phyloP scores from a whole-genome alignment of 2,113 vertebrate genomes.

The Greenwoodochromis staneri region DNA sequence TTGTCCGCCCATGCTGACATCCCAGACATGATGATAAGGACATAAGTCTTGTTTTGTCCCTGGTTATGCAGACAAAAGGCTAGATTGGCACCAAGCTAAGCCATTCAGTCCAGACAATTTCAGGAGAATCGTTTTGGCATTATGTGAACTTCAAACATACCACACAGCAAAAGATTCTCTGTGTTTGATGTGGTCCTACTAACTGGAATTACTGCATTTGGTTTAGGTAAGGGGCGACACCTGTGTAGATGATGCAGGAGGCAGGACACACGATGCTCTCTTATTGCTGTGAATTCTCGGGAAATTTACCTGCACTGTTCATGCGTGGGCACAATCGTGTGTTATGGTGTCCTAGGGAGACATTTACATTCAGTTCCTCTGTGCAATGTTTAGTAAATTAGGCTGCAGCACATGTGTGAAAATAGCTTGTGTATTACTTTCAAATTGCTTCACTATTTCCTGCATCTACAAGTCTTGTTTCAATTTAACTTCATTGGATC shows the following conservation, averaged over 20 bases:
- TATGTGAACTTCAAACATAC: neutral
- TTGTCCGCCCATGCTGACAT: neutral
- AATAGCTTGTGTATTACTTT: neutral
- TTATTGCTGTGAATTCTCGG: neutral
- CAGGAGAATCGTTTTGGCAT: neutral
- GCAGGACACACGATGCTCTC: neutral
- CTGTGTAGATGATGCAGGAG: neutral
- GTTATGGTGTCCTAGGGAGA: neutral
- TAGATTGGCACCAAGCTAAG: neutral
- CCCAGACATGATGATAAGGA: conserved; percentile 3
- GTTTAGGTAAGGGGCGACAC: neutral
- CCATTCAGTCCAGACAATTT: neutral
- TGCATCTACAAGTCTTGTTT: neutral
- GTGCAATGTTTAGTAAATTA: neutral
- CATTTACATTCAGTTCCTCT: neutral
- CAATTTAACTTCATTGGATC: neutral
- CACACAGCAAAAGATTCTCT: neutral
- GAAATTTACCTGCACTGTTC: neutral
- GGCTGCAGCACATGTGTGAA: neutral
- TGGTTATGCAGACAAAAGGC: neutral
- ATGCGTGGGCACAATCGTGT: neutral
- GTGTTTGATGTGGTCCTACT: neutral
- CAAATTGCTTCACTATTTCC: neutral
- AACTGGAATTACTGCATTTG: neutral
- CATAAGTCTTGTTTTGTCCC: neutral